These are phyloP conservation scores for Melangyna quadrimaculata DNA, from an alignment of 2,888 invertebrate species.

Conservation along the genomic window DNA sequence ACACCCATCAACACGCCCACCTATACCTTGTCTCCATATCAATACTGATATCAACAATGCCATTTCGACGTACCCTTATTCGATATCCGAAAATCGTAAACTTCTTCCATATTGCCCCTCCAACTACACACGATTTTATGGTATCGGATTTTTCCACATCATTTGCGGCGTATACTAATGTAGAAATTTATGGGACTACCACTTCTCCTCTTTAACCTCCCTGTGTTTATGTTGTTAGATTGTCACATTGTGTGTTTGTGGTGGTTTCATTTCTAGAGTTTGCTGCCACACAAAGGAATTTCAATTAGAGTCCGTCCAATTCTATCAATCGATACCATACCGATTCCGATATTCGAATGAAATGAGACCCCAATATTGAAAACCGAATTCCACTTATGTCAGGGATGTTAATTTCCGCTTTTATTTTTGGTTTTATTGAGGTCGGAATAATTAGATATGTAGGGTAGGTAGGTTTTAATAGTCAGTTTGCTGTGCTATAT, in stretches of 20 bases:
- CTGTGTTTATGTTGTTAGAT: not conserved
- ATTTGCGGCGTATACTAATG: conserved; percentile 29
- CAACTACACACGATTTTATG: conserved; percentile 15
- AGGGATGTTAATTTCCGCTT: conserved; percentile 49
- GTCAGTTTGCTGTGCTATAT: no score
- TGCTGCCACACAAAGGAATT: conserved; percentile 23
- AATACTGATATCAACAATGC: conserved; percentile 23
- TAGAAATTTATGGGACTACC: not conserved
- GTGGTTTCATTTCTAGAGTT: not conserved
- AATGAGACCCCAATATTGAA: conserved; percentile 30
- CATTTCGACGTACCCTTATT: conserved; percentile 23
- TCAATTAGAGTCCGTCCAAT: conserved; percentile 23
- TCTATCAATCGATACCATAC: conserved; percentile 39
- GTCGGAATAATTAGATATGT: not conserved
- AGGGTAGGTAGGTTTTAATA: conserved; percentile 13
- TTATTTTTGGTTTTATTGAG: conserved; percentile 45
- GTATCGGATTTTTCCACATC: conserved; percentile 34
- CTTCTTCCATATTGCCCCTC: not conserved
- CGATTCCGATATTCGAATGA: conserved; percentile 12
- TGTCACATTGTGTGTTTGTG: not conserved
- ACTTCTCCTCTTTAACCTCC: not conserved
- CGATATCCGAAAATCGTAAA: conserved; percentile 54
- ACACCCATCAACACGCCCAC: no score
- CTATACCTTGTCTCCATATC: not conserved
- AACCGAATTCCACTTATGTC: conserved; percentile 21